Evolutionary conservation across 1,140 invertebrate genomes (phyloP), one percentile per base, ranked within the genome.

Genomic region (Amyelois transitella): DNA sequence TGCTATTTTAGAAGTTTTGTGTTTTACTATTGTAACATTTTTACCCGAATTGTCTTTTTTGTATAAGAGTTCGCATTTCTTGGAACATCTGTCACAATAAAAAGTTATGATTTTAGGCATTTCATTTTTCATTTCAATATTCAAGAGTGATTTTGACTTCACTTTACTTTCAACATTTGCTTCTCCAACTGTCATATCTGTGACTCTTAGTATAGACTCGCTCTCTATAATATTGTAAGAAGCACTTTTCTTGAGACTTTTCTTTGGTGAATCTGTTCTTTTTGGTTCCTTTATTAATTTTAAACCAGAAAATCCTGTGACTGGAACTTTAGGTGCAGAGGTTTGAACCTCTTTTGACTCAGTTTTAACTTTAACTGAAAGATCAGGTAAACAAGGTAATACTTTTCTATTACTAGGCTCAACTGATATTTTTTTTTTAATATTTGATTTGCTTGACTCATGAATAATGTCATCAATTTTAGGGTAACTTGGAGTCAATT

Each of bases 191-290:
- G 80, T 81, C 75, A 86, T 79, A 52, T 86, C 75, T 18, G 80
- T 83, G 5, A 83, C 79, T 72, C 72, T 81, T 0, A 86, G 32
- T 43, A 86, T 53, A 5, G 80, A 77, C 72, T 86, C 82, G 56
- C 82, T 86, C 1, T 81, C 80, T 44, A 86, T 82, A 21, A 83
- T 55, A n/a, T 67, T 66, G 54, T 80, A 85, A 5, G 81, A 82
- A 21, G 69, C 70, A 53, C 72, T 77, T 57, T 69, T 54, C 75
- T 77, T 18, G 53, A 66, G 6, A 77, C 22, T 53, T 59, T 60
- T 44, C 53, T 59, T 18, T 70, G 69, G 18, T 53, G 53, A 0
- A 20, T 66, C 56, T 43, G 60, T 70, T 38, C 55, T 72, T 43
- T 66, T 77, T 12, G 71, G 60, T 49, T 68, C 65, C 25, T 73